Conservation (phyloP, 2,113 vertebrate species). For the Ophthalmotilapia sp. region DNA sequence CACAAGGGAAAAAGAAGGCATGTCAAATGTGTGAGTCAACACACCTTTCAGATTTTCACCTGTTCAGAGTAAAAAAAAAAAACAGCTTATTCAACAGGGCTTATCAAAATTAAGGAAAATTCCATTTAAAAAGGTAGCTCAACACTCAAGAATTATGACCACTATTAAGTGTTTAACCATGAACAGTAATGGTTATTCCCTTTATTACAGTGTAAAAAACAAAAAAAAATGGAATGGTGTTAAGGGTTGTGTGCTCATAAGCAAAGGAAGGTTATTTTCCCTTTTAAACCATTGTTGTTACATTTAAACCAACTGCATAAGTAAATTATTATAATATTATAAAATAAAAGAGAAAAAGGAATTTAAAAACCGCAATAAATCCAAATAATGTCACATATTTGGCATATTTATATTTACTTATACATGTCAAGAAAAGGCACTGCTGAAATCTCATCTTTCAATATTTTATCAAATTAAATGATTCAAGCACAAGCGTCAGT, state of each 20-base stretch:
- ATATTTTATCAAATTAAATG: background rate
- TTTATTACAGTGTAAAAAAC: constrained; percentile 34
- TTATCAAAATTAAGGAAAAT: background rate
- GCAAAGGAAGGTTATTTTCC: background rate
- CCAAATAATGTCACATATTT: background rate
- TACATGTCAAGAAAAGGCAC: constrained; percentile 56
- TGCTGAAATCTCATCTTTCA: background rate
- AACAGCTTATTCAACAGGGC: background rate
- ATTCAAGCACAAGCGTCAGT: background rate
- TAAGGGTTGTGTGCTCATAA: constrained; percentile 66
- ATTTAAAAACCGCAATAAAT: background rate
- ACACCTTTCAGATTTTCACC: background rate
- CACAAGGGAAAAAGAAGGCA: background rate
- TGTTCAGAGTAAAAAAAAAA: background rate
- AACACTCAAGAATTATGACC: background rate
- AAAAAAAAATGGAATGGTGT: background rate
- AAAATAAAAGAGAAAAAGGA: background rate
- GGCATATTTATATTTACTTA: background rate
- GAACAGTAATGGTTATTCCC: background rate
- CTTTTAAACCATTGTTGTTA: constrained; percentile 3
- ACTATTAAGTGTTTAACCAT: constrained; percentile 11
- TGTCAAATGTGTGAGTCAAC: background rate
- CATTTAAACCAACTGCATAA: constrained; percentile 1
- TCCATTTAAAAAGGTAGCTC: background rate
- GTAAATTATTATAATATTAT: background rate